phyloP scores from a whole-genome alignment of 2,888 invertebrate genomes.

The Leptopterna dolabrata region DNA sequence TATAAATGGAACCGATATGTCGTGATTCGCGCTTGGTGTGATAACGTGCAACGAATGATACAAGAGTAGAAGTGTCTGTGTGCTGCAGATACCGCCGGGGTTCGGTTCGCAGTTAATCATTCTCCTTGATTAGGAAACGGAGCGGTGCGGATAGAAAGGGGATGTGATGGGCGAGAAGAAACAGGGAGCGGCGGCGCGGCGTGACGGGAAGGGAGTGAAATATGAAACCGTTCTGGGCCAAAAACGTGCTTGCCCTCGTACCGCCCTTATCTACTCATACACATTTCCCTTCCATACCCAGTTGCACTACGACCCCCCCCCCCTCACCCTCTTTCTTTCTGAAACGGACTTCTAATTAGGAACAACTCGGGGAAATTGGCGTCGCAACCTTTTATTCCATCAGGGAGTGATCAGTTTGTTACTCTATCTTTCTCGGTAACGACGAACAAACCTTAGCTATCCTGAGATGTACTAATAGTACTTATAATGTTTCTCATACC shows the following conservation, averaged over 20 bases:
- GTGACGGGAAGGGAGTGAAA: background rate
- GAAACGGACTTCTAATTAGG: background rate
- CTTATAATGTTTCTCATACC: no score
- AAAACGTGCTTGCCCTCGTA: constrained; percentile 15
- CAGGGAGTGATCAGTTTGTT: no score
- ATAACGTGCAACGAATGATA: no score
- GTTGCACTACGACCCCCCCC: background rate
- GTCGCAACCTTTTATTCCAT: no score
- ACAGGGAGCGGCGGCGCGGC: background rate
- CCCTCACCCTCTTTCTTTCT: no score
- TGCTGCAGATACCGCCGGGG: background rate
- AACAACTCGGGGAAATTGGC: background rate
- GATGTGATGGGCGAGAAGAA: background rate
- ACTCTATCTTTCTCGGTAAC: no score
- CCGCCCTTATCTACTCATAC: background rate
- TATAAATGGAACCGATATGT: background rate
- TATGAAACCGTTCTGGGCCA: constrained; percentile 14
- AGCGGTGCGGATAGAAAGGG: background rate
- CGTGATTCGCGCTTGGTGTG: background rate
- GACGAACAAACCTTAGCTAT: no score
- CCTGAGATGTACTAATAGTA: no score
- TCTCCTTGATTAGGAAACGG: constrained; percentile 20
- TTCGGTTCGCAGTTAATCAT: constrained; percentile 27
- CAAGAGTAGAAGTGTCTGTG: background rate
- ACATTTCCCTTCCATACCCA: background rate